phyloP scores from a whole-genome alignment of 23 tunicate genomes.

The Ascidia mentula region DNA sequence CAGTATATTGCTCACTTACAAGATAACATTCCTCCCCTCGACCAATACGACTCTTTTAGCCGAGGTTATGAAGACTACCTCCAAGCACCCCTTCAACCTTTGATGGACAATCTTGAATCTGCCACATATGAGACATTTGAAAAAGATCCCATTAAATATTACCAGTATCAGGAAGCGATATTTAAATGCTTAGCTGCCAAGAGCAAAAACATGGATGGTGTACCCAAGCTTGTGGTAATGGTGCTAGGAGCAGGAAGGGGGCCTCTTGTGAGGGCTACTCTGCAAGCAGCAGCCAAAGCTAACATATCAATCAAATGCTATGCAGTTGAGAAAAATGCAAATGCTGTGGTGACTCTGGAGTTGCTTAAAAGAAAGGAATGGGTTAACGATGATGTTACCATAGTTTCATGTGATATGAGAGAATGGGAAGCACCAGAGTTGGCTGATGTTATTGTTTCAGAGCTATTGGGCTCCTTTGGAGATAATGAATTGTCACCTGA shows the following conservation, averaged over 20 bases:
- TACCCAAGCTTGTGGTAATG: constrained; percentile 53
- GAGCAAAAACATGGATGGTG: not conserved
- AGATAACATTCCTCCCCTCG: constrained; percentile 42
- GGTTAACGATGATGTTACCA: constrained; percentile 75
- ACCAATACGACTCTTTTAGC: constrained; percentile 67
- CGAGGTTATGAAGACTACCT: constrained; percentile 86
- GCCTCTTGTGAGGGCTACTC: constrained; percentile 83
- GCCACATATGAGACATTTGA: constrained; percentile 97
- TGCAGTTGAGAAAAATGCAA: constrained; percentile 96
- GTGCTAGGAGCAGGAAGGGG: constrained; percentile 98
- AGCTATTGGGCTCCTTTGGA: constrained; percentile 94
- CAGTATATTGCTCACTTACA: constrained; percentile 66
- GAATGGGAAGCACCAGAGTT: constrained; percentile 78
- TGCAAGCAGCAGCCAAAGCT: constrained; percentile 58
- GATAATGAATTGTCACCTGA: constrained; percentile 98
- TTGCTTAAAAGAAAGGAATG: constrained; percentile 69
- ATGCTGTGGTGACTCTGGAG: constrained; percentile 75
- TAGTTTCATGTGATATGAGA: constrained; percentile 93
- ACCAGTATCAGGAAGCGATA: constrained; percentile 71
- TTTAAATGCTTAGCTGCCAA: constrained; percentile 29
- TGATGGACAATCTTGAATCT: constrained; percentile 98
- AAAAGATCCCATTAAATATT: constrained; percentile 95
- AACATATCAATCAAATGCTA: constrained; percentile 60
- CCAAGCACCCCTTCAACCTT: constrained; percentile 95
- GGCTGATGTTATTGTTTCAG: constrained; percentile 98